These are phyloP conservation scores for Acrossocheilus fasciatus DNA, from an alignment of 2,797 vertebrate genomes.

Conservation along the genomic window DNA sequence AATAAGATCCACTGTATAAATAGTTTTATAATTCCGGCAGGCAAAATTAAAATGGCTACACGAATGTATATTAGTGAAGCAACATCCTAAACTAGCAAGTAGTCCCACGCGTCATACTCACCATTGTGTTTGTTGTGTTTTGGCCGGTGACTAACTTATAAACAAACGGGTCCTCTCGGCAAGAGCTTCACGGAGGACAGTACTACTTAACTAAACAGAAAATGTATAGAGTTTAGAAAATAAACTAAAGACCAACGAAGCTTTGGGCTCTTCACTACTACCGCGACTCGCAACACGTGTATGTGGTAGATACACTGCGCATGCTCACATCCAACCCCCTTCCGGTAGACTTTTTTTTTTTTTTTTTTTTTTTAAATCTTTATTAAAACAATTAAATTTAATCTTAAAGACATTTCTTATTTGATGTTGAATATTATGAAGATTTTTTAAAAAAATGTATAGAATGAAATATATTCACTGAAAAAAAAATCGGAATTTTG, in stretches of 20 bases:
- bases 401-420: background rate
- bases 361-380: too few species aligned
- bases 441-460: background rate
- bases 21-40: background rate
- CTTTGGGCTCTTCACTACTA: background rate
- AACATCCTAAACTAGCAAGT: background rate
- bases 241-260: background rate
- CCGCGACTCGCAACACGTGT: slow-evolving; percentile 68
- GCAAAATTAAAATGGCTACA: background rate
- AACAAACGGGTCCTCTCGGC: slow-evolving; percentile 77
- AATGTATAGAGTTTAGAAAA: accelerated
- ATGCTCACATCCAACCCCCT: slow-evolving; percentile 60
- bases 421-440: background rate
- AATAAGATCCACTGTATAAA: too few species aligned
- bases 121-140: slow-evolving; percentile 49
- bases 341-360: background rate
- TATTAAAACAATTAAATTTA: background rate
- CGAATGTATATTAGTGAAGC: background rate
- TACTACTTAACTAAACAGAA: background rate
- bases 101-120: slow-evolving; percentile 32
- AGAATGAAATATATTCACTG: background rate
- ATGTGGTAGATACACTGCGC: slow-evolving; percentile 23
- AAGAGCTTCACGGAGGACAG: slow-evolving; percentile 84
- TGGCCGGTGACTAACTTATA: background rate
- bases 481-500: too few species aligned